Percentiles rank a stretch among this genome's conserved stretches.
Conservation (phyloP, 2,113 vertebrate species). For the Clupea harengus region DNA sequence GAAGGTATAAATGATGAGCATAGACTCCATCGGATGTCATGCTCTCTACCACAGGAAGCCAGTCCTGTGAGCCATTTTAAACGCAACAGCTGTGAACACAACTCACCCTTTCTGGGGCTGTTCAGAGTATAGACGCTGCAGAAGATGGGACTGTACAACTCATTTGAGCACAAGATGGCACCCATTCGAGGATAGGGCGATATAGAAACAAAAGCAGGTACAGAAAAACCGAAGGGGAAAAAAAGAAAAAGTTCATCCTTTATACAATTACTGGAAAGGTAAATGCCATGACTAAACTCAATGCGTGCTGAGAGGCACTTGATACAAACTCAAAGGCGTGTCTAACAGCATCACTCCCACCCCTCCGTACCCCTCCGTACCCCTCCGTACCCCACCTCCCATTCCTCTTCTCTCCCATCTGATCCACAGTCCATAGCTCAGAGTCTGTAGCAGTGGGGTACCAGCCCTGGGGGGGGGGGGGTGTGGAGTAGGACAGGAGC, state of each 20-base stretch:
- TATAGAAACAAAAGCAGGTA: slow-evolving; percentile 30
- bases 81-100: not conserved
- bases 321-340: slow-evolving; percentile 40
- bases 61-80: slow-evolving; percentile 43
- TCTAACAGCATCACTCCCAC: slow-evolving; percentile 33
- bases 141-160: not conserved
- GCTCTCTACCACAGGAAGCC: slow-evolving; percentile 46
- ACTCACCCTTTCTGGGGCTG: not conserved
- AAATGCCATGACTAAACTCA: slow-evolving; percentile 56
- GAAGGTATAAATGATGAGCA: not conserved
- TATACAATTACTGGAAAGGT: slow-evolving; percentile 36
- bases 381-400: not conserved
- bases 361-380: not conserved
- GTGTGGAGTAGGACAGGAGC: not conserved
- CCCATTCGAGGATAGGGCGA: not conserved
- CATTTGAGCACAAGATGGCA: not conserved
- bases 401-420: not conserved
- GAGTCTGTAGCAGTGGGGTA: slow-evolving; percentile 45
- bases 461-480: slow-evolving; percentile 36
- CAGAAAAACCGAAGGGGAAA: slow-evolving; percentile 32
- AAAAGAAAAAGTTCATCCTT: slow-evolving; percentile 20
- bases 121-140: not conserved
- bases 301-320: slow-evolving; percentile 53
- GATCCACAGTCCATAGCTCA: slow-evolving; percentile 51
- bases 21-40: slow-evolving; percentile 5